Conservation (phyloP, 2,888 invertebrate species). For the Plusia festucae region DNA sequence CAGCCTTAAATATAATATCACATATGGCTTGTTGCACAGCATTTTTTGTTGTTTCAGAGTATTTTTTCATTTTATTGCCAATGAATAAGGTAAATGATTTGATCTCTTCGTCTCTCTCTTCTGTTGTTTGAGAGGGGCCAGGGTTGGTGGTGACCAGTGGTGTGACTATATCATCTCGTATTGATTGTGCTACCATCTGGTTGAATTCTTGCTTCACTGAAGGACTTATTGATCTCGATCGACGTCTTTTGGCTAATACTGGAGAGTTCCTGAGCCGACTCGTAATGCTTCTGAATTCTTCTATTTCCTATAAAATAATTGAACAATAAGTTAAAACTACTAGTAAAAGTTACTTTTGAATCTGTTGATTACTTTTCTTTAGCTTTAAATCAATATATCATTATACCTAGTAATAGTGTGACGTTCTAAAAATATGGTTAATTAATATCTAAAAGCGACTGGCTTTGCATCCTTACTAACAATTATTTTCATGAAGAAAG, state of each 20-base stretch:
- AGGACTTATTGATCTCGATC: neutral
- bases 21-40: constrained; percentile 71
- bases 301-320: constrained; percentile 27
- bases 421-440: no score
- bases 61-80: constrained; percentile 71
- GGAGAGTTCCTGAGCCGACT: constrained; percentile 34
- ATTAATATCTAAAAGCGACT: no score
- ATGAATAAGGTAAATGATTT: constrained; percentile 67
- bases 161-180: constrained; percentile 13
- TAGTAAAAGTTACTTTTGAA: no score
- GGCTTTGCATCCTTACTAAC: no score
- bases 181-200: constrained; percentile 16
- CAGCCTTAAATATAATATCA: constrained; percentile 72
- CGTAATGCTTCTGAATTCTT: constrained; percentile 40
- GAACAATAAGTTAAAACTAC: no score
- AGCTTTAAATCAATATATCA: no score
- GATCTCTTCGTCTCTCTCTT: constrained; percentile 65
- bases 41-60: constrained; percentile 63
- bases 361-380: no score
- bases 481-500: no score
- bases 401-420: no score
- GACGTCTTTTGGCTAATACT: constrained; percentile 26
- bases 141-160: constrained; percentile 32
- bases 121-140: constrained; percentile 36
- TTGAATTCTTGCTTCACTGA: constrained; percentile 24